Evolutionary conservation across 2,888 invertebrate species (phyloP), one percentile per base, ranked within the genome.

Genomic region (Stictocephala bisonia): DNA sequence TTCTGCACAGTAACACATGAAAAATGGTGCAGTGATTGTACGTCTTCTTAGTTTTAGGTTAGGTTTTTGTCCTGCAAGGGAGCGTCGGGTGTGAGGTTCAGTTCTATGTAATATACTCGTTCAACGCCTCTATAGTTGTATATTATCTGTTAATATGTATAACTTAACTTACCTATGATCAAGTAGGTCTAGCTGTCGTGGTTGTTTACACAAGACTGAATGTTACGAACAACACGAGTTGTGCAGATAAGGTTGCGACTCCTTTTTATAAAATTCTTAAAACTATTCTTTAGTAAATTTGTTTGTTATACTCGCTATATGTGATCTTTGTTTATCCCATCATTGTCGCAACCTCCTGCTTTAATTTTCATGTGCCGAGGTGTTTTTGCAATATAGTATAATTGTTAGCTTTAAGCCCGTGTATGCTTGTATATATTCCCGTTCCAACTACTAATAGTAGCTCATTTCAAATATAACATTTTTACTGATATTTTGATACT

Each of bases 391-490:
- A 64, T 64, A 64, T 64, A 44, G 40, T 27, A 27, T 44, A 64
- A 64, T 44, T 22, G 13, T 44, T 64, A 64, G 64, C 64, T 64
- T 18, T 64, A 64, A 64, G 64, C 64, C 26, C 44, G 24, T 26
- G n/a, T 41, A 44, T 44, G 64, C 64, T 64, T 64, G 64, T 64
- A 64, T 64, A 64, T 64, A 64, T 13, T 56, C 44, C n/a, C 24
- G 60, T 60, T 60, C 60, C 60, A 22, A 11, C 35, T 58, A 53
- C 40, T 66, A 68, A 56, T 67, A 72, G 72, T 56, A 72, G 67
- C 58, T 72, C 56, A 66, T 67, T 72, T 72, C 44, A 72, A 72
- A 72, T 72, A 72, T 72, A 72, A 72, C 72, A 72, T 72, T 72
- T 72, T 53, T 72, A 72, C 68, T 67, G 44, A 72, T 26, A n/a